Evolutionary conservation across 2,797 vertebrate genomes (phyloP).

Genomic region (Thaleichthys pacificus): DNA sequence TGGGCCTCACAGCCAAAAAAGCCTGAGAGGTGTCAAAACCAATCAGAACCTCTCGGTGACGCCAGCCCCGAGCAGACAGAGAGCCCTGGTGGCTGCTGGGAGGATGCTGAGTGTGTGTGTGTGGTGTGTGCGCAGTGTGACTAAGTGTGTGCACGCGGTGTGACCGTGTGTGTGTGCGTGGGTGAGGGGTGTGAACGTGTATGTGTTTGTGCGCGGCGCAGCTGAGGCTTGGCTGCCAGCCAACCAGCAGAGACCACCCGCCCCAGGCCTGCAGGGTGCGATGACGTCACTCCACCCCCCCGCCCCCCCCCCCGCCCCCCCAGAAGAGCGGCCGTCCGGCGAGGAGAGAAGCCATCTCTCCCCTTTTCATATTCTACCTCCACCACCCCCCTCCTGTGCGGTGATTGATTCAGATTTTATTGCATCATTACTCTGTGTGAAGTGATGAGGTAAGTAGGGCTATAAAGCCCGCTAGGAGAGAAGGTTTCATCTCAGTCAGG

Average conservation of each 20-base stretch:
- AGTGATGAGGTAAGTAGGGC: background rate
- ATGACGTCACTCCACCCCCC: background rate
- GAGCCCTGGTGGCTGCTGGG: slow-evolving; percentile 6
- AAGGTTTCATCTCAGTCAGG: background rate
- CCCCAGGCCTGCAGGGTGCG: background rate
- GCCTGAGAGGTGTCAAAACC: slow-evolving; percentile 42
- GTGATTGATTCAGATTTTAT: background rate
- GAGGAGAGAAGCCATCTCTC: background rate
- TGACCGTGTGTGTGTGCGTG: too few species aligned
- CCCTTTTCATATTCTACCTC: background rate
- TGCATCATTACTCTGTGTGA: background rate
- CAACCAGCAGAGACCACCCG: background rate
- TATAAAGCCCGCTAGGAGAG: background rate
- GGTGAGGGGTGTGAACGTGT: too few species aligned
- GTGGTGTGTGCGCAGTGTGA: background rate
- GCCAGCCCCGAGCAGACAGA: background rate
- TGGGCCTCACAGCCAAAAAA: slow-evolving; percentile 29
- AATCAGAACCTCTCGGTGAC: slow-evolving; percentile 38
- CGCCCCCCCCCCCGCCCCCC: background rate
- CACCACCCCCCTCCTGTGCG: background rate
- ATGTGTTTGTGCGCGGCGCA: too few species aligned
- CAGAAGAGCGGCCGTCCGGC: too few species aligned
- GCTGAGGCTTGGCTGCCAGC: background rate
- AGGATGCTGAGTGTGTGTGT: slow-evolving; percentile 16
- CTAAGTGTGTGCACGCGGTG: background rate